Evolutionary conservation across 2,888 invertebrate genomes (phyloP).

Genomic region (Athrips mouffetella): DNA sequence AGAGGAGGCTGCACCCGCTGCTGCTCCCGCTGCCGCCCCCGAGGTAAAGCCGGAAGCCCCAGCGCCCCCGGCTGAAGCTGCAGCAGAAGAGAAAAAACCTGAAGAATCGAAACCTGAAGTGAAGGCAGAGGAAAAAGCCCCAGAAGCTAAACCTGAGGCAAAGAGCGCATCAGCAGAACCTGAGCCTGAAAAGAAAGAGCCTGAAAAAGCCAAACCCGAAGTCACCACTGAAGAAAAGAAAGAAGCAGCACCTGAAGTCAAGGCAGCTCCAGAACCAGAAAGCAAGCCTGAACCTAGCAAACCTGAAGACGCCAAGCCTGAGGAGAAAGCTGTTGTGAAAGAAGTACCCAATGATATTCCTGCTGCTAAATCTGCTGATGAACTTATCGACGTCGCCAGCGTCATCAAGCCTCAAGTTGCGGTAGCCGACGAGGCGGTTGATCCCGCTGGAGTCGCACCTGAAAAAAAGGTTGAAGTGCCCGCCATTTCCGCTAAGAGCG

Average conservation of each 20-base stretch:
- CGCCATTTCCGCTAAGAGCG: slow-evolving; percentile 48
- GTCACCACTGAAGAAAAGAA: slow-evolving; percentile 34
- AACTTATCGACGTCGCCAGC: slow-evolving; percentile 50
- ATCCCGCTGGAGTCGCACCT: slow-evolving; percentile 46
- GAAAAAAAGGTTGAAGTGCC: slow-evolving; percentile 59
- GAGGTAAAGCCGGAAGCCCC: slow-evolving; percentile 35
- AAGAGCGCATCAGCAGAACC: slow-evolving; percentile 30
- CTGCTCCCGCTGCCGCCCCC: slow-evolving; percentile 39
- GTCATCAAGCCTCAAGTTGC: slow-evolving; percentile 51
- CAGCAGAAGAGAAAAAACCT: slow-evolving; percentile 38
- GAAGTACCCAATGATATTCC: slow-evolving; percentile 43
- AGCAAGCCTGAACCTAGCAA: slow-evolving; percentile 24
- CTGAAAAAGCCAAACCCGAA: slow-evolving; percentile 27
- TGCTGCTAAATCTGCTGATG: slow-evolving; percentile 45
- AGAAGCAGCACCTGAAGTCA: slow-evolving; percentile 35
- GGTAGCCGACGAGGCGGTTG: slow-evolving; percentile 56
- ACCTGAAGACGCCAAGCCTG: slow-evolving; percentile 35
- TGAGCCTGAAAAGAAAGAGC: slow-evolving; percentile 23
- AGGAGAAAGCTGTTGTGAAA: slow-evolving; percentile 42
- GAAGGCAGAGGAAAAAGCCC: slow-evolving; percentile 34
- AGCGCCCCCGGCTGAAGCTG: slow-evolving; percentile 21
- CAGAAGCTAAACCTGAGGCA: slow-evolving; percentile 36
- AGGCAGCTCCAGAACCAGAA: slow-evolving; percentile 29
- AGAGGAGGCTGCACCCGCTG: slow-evolving; percentile 33
- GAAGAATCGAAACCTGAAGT: slow-evolving; percentile 42